phyloP scores from a whole-genome alignment of 2,797 vertebrate species.

The Cynodonichthys magdalenae region DNA sequence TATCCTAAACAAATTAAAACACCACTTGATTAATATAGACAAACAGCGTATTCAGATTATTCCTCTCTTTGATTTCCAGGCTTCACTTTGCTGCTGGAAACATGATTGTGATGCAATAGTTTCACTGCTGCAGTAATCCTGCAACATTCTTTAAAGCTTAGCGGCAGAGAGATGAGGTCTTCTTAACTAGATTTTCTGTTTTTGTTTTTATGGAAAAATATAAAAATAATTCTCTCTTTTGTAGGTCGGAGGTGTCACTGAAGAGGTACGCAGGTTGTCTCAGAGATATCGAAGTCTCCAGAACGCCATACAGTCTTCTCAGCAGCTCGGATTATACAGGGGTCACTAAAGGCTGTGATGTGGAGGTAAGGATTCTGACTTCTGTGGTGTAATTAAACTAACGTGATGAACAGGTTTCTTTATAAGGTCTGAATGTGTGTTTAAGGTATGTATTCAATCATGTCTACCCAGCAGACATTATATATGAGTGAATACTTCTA shows the following conservation, averaged over 20 bases:
- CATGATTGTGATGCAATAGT: conserved; percentile 45
- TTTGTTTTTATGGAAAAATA: neutral
- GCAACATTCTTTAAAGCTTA: conserved; percentile 17
- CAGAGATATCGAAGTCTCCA: conserved; percentile 94
- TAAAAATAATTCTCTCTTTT: conserved; percentile 28
- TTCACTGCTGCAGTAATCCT: conserved; percentile 48
- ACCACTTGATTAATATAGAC: conserved; percentile 9
- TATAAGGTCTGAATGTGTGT: neutral
- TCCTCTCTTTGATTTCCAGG: conserved; percentile 24
- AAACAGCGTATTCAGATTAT: conserved; percentile 52
- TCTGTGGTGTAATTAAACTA: neutral
- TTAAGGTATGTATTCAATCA: too few relatives aligned
- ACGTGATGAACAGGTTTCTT: neutral
- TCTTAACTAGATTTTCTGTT: neutral
- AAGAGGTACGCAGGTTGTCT: conserved; percentile 93
- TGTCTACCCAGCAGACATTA: too few relatives aligned
- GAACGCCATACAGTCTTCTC: conserved; percentile 93
- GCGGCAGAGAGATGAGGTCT: conserved; percentile 22
- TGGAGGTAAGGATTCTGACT: conserved; percentile 63
- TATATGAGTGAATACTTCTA: too few relatives aligned
- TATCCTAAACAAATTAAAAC: neutral
- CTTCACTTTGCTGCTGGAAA: conserved; percentile 36
- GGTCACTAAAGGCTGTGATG: conserved; percentile 91
- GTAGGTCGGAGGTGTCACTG: conserved; percentile 90
- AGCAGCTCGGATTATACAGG: conserved; percentile 95